Base-by-base conservation (phyloP, 2,113 vertebrate species). In the Anguilla rostrata region DNA sequence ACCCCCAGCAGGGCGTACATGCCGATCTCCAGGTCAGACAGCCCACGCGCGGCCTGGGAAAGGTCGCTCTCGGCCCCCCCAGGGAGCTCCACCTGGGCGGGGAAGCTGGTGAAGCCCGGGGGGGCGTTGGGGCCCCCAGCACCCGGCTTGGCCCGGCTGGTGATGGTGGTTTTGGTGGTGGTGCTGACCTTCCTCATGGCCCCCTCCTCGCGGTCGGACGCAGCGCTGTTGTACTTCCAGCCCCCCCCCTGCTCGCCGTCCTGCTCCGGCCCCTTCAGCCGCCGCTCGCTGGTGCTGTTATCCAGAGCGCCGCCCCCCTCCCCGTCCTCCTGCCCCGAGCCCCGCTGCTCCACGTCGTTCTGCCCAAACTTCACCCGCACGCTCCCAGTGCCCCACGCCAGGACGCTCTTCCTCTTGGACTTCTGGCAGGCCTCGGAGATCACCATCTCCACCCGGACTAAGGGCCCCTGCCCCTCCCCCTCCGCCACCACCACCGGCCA, bases 1-100 rank as follows among this genome's bases (percentile, higher is more conserved):
- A 99, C 97, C 0, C 98, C 97, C 22, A 99, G 94, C 83, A 99
- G 96, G 0, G 98, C 97, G 0, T 99, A 99, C 98, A 99, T 99
- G 89, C 98, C 97, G 0, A 99, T 99, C 95, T 99, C 98, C 90
- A 99, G 88, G 92, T 99, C 98, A 0, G 96, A 98, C 43, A 99
- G 92, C 0, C 97, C 98, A 82, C 97, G 94, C 0, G 96, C 91
- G 87, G 94, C 94, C 91, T 97, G 93, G 0, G 95, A 96, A 22
- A 99, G 95, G 90, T 99, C 97, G 0, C 95, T 94, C 8, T 97
- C 96, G 1, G 92, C 94, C 0, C 81, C 91, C 16, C 93, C 97
- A 0, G 96, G 97, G 0, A 96, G 89, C 90, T 96, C 96, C 81
- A 97, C 97, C 39, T 95, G 97, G 0, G 93, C 83, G 5, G 98